Conservation (phyloP, 2,888 invertebrate species). For the Miltochrista miniata region DNA sequence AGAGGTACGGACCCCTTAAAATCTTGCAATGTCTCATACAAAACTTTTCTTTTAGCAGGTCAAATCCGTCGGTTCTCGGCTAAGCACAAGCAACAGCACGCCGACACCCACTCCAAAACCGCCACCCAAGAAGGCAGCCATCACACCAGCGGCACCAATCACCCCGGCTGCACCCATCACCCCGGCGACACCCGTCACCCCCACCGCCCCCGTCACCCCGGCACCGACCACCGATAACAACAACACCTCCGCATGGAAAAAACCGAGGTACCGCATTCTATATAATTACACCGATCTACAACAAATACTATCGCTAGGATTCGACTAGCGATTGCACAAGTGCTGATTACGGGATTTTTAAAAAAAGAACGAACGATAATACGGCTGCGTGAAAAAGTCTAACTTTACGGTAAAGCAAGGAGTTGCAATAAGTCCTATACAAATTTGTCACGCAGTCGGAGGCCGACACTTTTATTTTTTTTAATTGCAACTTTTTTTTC, state of each 20-base stretch:
- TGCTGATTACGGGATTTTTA: conserved; percentile 10
- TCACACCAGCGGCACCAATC: conserved; percentile 76
- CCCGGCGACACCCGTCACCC: conserved; percentile 79
- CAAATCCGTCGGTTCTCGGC: conserved; percentile 71
- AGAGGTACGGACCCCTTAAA: too few species aligned
- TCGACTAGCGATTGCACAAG: conserved; percentile 6
- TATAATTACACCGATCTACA: conserved; percentile 11
- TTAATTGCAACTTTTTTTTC: background rate
- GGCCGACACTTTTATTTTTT: conserved; percentile 8
- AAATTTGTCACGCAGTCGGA: conserved; percentile 18
- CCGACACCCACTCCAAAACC: background rate
- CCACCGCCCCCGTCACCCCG: conserved; percentile 25
- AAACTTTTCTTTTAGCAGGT: conserved; percentile 80
- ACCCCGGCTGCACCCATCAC: conserved; percentile 58
- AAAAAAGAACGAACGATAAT: background rate
- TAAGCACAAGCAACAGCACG: conserved; percentile 81
- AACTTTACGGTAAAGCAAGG: conserved; percentile 3
- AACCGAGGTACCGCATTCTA: conserved; percentile 64
- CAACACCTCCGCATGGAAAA: conserved; percentile 72
- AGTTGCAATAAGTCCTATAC: conserved; percentile 18
- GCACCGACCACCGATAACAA: conserved; percentile 56
- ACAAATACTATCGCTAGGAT: conserved; percentile 17
- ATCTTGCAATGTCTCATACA: too few species aligned
- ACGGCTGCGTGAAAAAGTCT: conserved; percentile 15
- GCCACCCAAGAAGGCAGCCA: conserved; percentile 61